Percentiles rank a stretch among this genome's conserved stretches.
Evolutionary conservation across 2,888 invertebrate genomes (phyloP).

Genomic region (Zygothrica quintamaculata): DNA sequence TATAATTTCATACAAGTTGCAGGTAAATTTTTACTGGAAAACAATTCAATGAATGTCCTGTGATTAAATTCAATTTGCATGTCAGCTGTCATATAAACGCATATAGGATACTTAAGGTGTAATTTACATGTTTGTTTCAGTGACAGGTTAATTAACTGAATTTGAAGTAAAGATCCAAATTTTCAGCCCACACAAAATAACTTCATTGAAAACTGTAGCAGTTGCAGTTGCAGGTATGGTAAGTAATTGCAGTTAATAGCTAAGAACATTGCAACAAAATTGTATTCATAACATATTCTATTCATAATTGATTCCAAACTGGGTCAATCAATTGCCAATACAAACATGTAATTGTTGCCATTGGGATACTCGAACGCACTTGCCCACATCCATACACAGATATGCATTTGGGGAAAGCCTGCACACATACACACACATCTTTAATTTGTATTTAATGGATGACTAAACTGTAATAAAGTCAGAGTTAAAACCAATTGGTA

Average conservation of each 20-base stretch:
- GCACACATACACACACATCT: slow-evolving; percentile 15
- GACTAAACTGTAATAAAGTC: too few species aligned
- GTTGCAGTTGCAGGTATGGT: slow-evolving; percentile 23
- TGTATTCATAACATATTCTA: slow-evolving; percentile 55
- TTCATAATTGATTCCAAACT: slow-evolving; percentile 62
- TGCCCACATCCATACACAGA: slow-evolving; percentile 7
- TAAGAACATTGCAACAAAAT: slow-evolving; percentile 48
- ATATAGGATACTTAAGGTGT: slow-evolving; percentile 3
- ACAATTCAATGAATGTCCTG: slow-evolving; percentile 22
- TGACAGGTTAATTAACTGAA: slow-evolving; percentile 3
- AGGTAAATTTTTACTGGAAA: too few species aligned
- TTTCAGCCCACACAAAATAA: slow-evolving; percentile 32
- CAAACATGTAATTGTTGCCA: slow-evolving; percentile 62
- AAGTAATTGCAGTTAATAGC: slow-evolving; percentile 60
- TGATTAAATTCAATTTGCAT: slow-evolving; percentile 47
- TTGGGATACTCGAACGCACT: slow-evolving; percentile 11
- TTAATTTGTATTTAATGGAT: too few species aligned
- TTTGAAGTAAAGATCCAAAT: slow-evolving; percentile 1
- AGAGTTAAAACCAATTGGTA: too few species aligned
- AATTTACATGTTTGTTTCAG: slow-evolving; percentile 43
- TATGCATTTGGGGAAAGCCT: slow-evolving; percentile 7
- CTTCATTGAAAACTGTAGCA: slow-evolving; percentile 25
- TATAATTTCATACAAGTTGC: slow-evolving; percentile 23
- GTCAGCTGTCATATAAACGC: slow-evolving; percentile 3
- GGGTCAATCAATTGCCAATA: slow-evolving; percentile 73